Percentiles rank a stretch among this genome's conserved stretches.
Evolutionary conservation across 2,797 vertebrate genomes (phyloP).

Genomic region (Rhadinocentrus ornatus): DNA sequence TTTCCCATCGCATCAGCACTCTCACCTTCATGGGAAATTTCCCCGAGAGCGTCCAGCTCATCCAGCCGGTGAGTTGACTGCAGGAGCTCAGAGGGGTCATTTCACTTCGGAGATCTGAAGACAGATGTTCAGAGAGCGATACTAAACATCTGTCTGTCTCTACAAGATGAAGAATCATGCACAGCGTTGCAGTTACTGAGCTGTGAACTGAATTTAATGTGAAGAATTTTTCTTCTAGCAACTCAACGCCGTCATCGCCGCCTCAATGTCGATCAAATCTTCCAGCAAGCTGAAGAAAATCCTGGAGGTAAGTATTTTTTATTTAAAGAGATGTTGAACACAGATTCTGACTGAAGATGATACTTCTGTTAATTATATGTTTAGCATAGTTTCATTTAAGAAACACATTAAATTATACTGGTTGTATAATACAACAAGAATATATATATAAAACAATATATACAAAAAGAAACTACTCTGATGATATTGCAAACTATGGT

Average conservation of each 20-base stretch:
- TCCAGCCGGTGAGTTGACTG: conserved; percentile 86
- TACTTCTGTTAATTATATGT: no score
- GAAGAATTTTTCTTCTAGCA: conserved; percentile 79
- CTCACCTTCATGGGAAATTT: conserved; percentile 96
- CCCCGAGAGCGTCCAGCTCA: conserved; percentile 84
- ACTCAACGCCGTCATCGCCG: conserved; percentile 91
- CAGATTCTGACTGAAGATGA: no score
- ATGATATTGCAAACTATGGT: no score
- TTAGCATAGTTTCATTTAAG: no score
- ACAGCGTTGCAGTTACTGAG: no score
- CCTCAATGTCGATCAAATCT: conserved; percentile 93
- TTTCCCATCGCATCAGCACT: conserved; percentile 87
- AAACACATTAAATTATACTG: no score
- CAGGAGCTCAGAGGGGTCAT: background rate
- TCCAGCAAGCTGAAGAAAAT: conserved; percentile 93
- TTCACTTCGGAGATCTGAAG: no score
- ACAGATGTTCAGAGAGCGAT: no score
- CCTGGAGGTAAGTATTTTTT: conserved; percentile 85
- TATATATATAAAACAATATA: no score
- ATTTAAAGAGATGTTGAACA: no score
- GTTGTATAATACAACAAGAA: no score
- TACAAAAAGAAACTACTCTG: no score
- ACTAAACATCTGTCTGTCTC: background rate
- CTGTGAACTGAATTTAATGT: background rate
- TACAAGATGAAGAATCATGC: background rate